Percentiles rank a stretch among this genome's conserved stretches.
These are phyloP conservation scores for Esox masquinongy DNA, from an alignment of 2,797 vertebrate genomes.

Conservation along the genomic window DNA sequence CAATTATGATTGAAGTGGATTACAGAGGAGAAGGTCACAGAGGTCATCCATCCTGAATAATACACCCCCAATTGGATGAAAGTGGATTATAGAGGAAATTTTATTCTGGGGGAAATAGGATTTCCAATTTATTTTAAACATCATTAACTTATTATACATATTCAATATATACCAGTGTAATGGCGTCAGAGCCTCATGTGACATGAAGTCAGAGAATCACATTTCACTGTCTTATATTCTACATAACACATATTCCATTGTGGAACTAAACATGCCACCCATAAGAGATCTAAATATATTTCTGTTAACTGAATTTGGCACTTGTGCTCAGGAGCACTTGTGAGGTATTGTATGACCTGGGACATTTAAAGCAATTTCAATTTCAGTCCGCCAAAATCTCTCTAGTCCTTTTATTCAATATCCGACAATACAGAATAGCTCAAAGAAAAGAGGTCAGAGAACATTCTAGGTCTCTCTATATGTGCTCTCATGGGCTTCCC, in stretches of 20 bases:
- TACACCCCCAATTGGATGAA: neutral
- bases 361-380: neutral
- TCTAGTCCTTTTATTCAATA: neutral
- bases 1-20: neutral
- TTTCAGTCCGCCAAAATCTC: neutral
- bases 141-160: neutral
- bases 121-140: neutral
- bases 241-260: too few species aligned
- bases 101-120: neutral
- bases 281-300: too few species aligned
- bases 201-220: neutral
- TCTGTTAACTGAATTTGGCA: too few species aligned
- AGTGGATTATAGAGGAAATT: constrained; percentile 12
- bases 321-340: neutral
- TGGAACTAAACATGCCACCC: too few species aligned
- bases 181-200: neutral
- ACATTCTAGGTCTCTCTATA: neutral
- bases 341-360: neutral
- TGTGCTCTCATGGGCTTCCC: constrained; percentile 9
- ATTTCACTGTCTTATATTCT: neutral
- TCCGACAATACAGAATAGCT: neutral
- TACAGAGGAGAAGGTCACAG: neutral
- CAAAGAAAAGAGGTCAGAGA: neutral
- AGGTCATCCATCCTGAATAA: neutral
- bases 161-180: neutral